A percentile compares a stretch with the other conserved stretches of the same genome.
phyloP scores from a whole-genome alignment of 2,888 invertebrate species.

The Nomada goodeniana region DNA sequence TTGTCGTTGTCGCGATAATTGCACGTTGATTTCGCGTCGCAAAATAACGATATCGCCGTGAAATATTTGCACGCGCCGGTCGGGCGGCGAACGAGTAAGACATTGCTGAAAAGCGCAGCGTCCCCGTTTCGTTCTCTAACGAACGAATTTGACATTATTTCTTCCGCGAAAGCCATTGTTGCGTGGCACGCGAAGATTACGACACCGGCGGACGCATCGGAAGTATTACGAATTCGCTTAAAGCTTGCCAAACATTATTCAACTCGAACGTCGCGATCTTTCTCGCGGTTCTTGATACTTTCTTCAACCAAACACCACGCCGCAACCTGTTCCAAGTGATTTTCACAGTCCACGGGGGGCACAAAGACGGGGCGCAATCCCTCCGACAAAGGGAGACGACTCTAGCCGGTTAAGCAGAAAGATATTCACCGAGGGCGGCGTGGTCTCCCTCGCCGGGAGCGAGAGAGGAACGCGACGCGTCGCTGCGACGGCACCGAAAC shows the following conservation, averaged over 20 bases:
- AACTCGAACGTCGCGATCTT: no score
- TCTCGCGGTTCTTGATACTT: no score
- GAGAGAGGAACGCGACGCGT: conserved; percentile 56
- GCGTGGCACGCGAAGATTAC: no score
- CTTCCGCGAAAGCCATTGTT: not conserved
- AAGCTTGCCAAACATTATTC: no score
- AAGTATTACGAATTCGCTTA: no score
- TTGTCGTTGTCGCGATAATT: conserved; percentile 32
- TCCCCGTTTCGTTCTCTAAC: not conserved
- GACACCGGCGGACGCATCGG: no score
- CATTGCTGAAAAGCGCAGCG: conserved; percentile 24
- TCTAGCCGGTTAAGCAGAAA: conserved; percentile 36
- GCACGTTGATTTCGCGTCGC: conserved; percentile 21
- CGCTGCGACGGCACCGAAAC: conserved; percentile 69
- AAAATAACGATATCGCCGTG: conserved; percentile 12
- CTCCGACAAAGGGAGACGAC: conserved; percentile 3
- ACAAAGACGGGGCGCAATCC: conserved; percentile 16
- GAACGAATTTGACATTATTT: conserved; percentile 2
- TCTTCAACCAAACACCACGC: no score
- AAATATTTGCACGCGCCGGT: conserved; percentile 18
- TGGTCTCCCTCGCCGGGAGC: conserved; percentile 61
- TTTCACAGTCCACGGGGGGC: not conserved
- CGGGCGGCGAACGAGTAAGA: not conserved
- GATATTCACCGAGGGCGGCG: conserved; percentile 12
- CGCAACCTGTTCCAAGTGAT: not conserved